Evolutionary conservation across 2,113 vertebrate genomes (phyloP).

Genomic region (Butorides virescens): DNA sequence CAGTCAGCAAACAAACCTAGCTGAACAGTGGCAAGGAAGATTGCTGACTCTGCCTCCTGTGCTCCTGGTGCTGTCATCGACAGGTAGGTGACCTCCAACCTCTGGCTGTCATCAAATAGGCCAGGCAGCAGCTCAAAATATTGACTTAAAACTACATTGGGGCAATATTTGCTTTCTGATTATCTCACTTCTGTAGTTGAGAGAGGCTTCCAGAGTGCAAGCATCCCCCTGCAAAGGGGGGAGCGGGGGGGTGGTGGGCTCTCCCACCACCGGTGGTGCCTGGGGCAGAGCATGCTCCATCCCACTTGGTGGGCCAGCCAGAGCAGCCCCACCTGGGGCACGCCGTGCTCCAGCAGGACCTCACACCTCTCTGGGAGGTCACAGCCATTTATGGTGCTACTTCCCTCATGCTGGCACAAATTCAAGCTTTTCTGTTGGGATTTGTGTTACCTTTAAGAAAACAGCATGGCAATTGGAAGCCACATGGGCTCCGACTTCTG

Average conservation of each 20-base stretch:
- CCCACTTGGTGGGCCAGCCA: background rate
- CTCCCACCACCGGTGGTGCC: background rate
- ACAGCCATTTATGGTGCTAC: background rate
- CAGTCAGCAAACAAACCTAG: background rate
- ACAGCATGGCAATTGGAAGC: background rate
- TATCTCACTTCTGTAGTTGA: background rate
- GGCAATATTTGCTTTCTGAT: slow-evolving; percentile 32
- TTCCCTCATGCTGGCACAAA: background rate
- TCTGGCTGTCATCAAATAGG: background rate
- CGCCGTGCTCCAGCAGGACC: background rate
- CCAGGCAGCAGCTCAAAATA: slow-evolving; percentile 24
- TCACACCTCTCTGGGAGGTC: background rate
- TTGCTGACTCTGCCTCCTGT: background rate
- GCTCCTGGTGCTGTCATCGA: background rate
- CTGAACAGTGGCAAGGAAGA: background rate
- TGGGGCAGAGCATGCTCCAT: background rate
- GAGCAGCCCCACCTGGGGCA: background rate
- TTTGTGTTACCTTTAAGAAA: background rate
- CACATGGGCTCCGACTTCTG: background rate
- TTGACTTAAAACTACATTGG: background rate
- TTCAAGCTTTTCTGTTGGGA: background rate
- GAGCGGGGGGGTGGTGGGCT: background rate
- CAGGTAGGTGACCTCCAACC: slow-evolving; percentile 54
- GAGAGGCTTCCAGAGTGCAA: background rate
- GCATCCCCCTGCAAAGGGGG: background rate